phyloP scores from a whole-genome alignment of 2,113 vertebrate genomes.

The Pholis gunnellus region DNA sequence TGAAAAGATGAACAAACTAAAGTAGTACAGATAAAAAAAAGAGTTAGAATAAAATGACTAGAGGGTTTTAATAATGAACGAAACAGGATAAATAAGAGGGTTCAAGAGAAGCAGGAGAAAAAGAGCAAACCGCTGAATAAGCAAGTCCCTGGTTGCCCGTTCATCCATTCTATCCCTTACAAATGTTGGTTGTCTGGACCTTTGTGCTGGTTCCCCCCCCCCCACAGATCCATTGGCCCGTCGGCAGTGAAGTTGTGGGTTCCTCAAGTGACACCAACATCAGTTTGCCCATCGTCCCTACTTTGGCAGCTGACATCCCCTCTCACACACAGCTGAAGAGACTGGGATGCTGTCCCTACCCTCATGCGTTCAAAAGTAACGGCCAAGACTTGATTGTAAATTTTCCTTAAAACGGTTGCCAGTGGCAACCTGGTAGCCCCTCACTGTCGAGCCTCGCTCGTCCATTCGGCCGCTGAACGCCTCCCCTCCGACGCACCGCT shows the following conservation, averaged over 20 bases:
- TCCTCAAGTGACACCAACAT: background rate
- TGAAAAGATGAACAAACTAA: background rate
- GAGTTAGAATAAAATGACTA: conserved; percentile 5
- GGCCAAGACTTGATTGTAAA: background rate
- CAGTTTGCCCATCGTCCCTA: background rate
- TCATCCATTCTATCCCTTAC: background rate
- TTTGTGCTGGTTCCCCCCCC: background rate
- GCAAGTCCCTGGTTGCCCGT: background rate
- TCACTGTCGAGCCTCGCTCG: background rate
- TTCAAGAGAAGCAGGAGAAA: conserved; percentile 26
- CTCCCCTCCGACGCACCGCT: conserved; percentile 52
- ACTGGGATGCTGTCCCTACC: background rate
- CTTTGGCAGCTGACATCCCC: background rate
- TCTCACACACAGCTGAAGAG: background rate
- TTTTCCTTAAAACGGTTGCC: background rate
- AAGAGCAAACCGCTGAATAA: background rate
- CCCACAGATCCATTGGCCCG: background rate
- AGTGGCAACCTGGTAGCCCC: background rate
- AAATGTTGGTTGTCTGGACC: too few species aligned
- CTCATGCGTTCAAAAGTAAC: background rate
- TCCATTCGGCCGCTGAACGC: conserved; percentile 32
- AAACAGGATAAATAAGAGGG: conserved; percentile 3
- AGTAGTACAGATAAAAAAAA: background rate
- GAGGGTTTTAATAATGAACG: conserved; percentile 32
- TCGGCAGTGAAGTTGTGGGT: background rate